Base-by-base conservation (phyloP, 2,113 vertebrate genomes). In the Chiloscyllium plagiosum region DNA sequence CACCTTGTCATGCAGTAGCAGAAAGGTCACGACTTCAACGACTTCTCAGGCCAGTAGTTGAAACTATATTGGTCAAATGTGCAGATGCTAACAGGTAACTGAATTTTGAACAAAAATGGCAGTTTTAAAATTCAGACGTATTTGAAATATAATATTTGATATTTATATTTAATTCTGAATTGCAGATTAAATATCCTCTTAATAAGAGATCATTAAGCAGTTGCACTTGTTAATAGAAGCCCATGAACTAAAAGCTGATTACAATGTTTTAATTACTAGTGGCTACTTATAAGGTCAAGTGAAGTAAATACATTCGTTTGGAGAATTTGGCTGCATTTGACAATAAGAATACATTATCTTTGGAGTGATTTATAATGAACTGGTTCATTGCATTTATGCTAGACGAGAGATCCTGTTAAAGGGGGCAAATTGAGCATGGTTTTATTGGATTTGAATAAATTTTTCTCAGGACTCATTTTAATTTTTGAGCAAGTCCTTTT, bases 51-150 rank as follows among this genome's bases (percentile, higher is more conserved):
- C 98, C 98, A 90, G 98, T 99, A 95, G 98, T 99, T 93, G 98
- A 99, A 96, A 98, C 98, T 0, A 98, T 99, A 96, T 95, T 99
- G 96, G 98, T 99, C 96, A 99, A 99, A 97, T 99, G 98, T 96
- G 98, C 98, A 20, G 98, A 99, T 96, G 98, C 98, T 76, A 98
- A 99, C 97, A 98, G 98, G 98, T 99, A 98, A 86, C 19, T 42
- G 4, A 50, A 26, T 72, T 37, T 29, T 29, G 12, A 3, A 26
- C 15, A 89, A 50, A 47, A 61, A 29, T 87, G 85, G 20, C 52
- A 89, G 22, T 89, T 89, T 89, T 89, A 50, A 12, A 22, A 29
- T 89, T 52, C 22, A 89, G 50, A 22, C 52, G 26, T 89, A 6
- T 87, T 22, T 56, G 22, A 89, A 26, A 22, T 89, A 56, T 24